Conservation (phyloP, 2,888 invertebrate species). For the Gisinianus flammeolus region DNA sequence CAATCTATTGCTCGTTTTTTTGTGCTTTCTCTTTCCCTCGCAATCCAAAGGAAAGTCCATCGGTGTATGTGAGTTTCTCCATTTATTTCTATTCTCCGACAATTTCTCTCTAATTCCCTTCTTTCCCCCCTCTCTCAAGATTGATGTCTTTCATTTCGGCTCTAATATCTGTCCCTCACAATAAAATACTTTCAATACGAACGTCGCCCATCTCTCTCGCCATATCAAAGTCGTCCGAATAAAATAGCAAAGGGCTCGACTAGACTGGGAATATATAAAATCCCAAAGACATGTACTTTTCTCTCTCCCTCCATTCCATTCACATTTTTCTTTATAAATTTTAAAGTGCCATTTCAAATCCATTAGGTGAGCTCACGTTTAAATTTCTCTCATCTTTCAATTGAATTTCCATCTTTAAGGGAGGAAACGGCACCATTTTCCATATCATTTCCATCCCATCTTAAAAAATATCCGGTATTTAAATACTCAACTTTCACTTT, state of each 20-base stretch:
- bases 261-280: not conserved
- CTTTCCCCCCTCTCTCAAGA: constrained; percentile 27
- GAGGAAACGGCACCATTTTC: no score
- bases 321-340: not conserved
- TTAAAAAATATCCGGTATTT: no score
- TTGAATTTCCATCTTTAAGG: no score
- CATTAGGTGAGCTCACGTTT: no score
- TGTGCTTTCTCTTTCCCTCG: not conserved
- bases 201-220: not conserved
- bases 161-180: constrained; percentile 42
- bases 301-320: not conserved
- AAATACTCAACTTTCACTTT: no score
- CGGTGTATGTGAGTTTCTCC: not conserved
- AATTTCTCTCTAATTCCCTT: not conserved
- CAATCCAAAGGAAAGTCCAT: not conserved
- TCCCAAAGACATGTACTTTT: no score
- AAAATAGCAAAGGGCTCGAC: no score
- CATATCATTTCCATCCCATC: no score
- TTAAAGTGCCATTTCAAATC: not conserved
- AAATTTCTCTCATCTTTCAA: no score
- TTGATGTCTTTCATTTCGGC: constrained; percentile 49
- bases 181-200: constrained; percentile 17
- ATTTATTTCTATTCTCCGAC: constrained; percentile 12
- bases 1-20: not conserved
- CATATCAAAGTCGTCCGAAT: no score